phyloP scores from a whole-genome alignment of 2,888 invertebrate genomes.

The Tetramorium bicarinatum region DNA sequence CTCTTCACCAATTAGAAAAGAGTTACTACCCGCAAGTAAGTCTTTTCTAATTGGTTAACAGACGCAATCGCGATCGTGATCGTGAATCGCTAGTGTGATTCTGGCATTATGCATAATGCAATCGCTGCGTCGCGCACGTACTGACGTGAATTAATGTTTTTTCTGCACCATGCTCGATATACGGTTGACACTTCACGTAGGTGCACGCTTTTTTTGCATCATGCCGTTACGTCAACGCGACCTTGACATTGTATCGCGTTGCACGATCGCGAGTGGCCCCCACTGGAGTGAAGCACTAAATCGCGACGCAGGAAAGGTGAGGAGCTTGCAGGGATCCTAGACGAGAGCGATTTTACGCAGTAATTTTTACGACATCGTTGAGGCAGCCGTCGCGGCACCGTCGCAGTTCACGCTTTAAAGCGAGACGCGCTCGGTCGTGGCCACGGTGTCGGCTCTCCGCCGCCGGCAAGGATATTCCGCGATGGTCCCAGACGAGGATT shows the following conservation, averaged over 20 bases:
- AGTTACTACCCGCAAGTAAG: too few species aligned
- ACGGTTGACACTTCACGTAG: not conserved
- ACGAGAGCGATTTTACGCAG: constrained; percentile 78
- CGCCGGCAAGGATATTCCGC: constrained; percentile 1
- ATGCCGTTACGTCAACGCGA: constrained; percentile 57
- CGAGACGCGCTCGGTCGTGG: not conserved
- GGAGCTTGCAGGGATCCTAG: constrained; percentile 62
- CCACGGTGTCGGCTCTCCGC: not conserved
- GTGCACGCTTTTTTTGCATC: not conserved
- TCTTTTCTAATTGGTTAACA: too few species aligned
- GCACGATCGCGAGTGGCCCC: constrained; percentile 54
- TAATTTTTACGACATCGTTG: constrained; percentile 75
- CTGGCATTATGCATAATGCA: not conserved
- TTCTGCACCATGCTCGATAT: not conserved
- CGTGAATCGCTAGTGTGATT: too few species aligned
- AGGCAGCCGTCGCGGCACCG: not conserved
- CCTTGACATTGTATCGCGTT: constrained; percentile 67
- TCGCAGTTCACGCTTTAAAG: constrained; percentile 22
- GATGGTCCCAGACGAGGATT: constrained; percentile 78
- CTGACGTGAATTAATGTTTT: constrained; percentile 6
- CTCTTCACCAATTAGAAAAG: too few species aligned
- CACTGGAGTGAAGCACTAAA: constrained; percentile 56
- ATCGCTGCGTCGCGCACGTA: not conserved
- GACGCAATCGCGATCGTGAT: too few species aligned
- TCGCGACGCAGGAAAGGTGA: constrained; percentile 68